These are phyloP conservation scores for Eristalinus sepulchralis DNA, from an alignment of 2,888 invertebrate genomes.

Conservation along the genomic window DNA sequence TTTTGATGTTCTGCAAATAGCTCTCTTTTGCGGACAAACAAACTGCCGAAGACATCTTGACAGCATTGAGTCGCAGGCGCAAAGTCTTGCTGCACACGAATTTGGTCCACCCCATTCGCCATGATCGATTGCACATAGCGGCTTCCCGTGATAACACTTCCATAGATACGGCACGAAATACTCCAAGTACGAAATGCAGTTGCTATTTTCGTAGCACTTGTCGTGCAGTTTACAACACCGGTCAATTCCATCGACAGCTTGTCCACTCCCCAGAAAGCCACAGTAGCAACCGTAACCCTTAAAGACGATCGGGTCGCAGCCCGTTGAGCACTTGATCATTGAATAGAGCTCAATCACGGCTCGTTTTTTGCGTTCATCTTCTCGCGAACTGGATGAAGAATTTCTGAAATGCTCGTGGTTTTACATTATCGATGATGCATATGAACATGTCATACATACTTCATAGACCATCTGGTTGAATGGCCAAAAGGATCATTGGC, in stretches of 20 bases:
- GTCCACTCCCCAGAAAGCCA: slow-evolving; percentile 91
- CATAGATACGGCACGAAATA: slow-evolving; percentile 94
- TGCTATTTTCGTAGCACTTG: slow-evolving; percentile 90
- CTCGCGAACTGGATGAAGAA: background rate
- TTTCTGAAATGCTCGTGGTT: slow-evolving; percentile 55
- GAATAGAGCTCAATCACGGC: slow-evolving; percentile 91
- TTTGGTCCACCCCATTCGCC: slow-evolving; percentile 83
- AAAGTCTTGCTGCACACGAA: slow-evolving; percentile 89
- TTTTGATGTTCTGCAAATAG: slow-evolving; percentile 88
- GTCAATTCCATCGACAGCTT: slow-evolving; percentile 89
- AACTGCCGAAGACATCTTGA: slow-evolving; percentile 90
- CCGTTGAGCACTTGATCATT: slow-evolving; percentile 92
- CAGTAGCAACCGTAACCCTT: slow-evolving; percentile 96
- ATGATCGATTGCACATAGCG: slow-evolving; percentile 86
- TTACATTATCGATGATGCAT: background rate
- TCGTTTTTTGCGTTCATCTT: slow-evolving; percentile 84
- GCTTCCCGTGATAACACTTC: slow-evolving; percentile 90
- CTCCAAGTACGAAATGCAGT: slow-evolving; percentile 89
- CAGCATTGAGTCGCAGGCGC: slow-evolving; percentile 91
- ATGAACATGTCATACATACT: slow-evolving; percentile 60
- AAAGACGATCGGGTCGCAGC: slow-evolving; percentile 90
- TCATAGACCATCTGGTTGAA: slow-evolving; percentile 79
- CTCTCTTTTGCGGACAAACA: slow-evolving; percentile 87
- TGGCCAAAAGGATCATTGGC: slow-evolving; percentile 80
- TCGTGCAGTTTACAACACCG: slow-evolving; percentile 93